phyloP scores from a whole-genome alignment of 2,113 vertebrate species.

The Chaenocephalus aceratus region DNA sequence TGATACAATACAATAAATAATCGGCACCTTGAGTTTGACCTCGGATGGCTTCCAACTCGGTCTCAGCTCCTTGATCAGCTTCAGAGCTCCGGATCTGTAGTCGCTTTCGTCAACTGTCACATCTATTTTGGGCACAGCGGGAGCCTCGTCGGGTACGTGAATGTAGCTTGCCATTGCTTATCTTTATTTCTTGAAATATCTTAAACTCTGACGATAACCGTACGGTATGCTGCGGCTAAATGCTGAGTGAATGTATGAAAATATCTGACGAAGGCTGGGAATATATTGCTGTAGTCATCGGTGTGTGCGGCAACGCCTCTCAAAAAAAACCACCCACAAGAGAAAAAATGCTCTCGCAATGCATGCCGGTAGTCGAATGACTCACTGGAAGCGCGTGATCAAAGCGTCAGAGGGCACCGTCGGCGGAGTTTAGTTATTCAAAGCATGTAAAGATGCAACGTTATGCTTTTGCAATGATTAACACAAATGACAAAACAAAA shows the following conservation, averaged over 20 bases:
- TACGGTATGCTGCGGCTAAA: background rate
- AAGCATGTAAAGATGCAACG: background rate
- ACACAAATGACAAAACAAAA: background rate
- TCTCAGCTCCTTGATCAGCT: conserved; percentile 82
- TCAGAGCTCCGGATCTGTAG: conserved; percentile 80
- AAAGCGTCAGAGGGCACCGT: rapidly evolving
- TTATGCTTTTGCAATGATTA: background rate
- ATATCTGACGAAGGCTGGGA: background rate
- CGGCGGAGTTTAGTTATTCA: background rate
- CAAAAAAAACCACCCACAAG: conserved; percentile 59
- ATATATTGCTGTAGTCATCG: conserved; percentile 3
- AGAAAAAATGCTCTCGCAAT: conserved; percentile 8
- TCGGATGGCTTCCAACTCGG: conserved; percentile 84
- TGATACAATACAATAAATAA: background rate
- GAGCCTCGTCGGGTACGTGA: conserved; percentile 85
- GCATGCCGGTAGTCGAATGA: conserved; percentile 39
- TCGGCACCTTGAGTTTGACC: conserved; percentile 84
- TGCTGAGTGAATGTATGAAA: conserved; percentile 31
- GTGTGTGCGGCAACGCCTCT: conserved; percentile 72
- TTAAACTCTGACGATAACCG: background rate
- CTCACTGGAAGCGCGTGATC: conserved; percentile 30
- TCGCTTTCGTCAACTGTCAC: conserved; percentile 84
- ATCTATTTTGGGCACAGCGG: conserved; percentile 83
- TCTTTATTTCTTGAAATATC: background rate
- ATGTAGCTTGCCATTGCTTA: conserved; percentile 84